phyloP scores from a whole-genome alignment of 1,140 invertebrate species.

The Drosophila azteca region DNA sequence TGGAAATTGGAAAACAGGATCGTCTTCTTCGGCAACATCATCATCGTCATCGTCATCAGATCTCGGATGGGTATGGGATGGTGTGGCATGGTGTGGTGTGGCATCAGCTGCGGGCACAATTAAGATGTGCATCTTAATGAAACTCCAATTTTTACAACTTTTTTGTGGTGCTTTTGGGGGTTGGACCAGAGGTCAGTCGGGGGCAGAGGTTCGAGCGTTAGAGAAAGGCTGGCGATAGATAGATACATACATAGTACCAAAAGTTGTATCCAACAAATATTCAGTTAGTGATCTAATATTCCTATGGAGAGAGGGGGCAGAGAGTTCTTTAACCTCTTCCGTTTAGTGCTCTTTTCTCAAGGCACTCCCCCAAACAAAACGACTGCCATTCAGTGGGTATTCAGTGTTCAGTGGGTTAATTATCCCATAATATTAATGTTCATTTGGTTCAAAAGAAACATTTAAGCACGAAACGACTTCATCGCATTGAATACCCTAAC shows the following conservation, averaged over 20 bases:
- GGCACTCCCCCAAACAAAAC: neutral
- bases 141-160: slow-evolving; percentile 17
- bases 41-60: too few species aligned
- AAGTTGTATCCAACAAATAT: neutral
- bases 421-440: slow-evolving; percentile 15
- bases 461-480: slow-evolving; percentile 13
- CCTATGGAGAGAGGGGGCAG: neutral
- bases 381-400: slow-evolving; percentile 14
- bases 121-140: slow-evolving; percentile 41
- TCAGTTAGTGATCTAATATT: neutral
- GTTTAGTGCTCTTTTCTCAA: neutral
- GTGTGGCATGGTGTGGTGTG: too few species aligned
- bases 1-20: slow-evolving; percentile 24
- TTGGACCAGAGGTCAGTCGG: slow-evolving; percentile 15
- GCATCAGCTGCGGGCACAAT: slow-evolving; percentile 25
- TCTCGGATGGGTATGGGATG: too few species aligned
- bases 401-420: slow-evolving; percentile 27
- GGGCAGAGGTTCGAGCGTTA: neutral
- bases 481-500: slow-evolving; percentile 10
- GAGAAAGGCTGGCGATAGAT: slow-evolving; percentile 8
- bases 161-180: slow-evolving; percentile 7
- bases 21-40: slow-evolving; percentile 9
- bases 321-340: slow-evolving; percentile 10
- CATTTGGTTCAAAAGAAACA: slow-evolving; percentile 21
- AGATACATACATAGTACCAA: too few species aligned